Conservation (phyloP, 2,113 vertebrate genomes). For the Grantiella picta region DNA sequence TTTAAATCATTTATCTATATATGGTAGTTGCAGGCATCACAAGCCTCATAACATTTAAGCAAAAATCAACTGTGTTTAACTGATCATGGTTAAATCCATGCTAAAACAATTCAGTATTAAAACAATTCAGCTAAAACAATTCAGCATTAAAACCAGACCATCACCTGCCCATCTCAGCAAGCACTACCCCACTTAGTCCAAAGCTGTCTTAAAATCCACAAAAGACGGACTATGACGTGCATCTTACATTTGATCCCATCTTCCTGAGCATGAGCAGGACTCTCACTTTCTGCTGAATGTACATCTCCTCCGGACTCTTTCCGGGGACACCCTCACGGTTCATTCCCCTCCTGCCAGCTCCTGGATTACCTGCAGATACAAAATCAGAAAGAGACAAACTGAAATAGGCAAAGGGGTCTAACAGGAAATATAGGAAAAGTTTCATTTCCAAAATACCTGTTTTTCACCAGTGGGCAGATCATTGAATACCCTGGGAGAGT, state of each 20-base stretch:
- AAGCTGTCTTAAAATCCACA: not conserved
- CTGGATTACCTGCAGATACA: constrained; percentile 70
- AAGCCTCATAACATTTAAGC: not conserved
- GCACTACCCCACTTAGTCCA: not conserved
- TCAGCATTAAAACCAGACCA: not conserved
- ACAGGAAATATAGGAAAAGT: not conserved
- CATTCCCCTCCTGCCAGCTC: constrained; percentile 93
- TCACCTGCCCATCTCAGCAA: not conserved
- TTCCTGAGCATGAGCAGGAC: constrained; percentile 99
- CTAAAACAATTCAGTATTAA: not conserved
- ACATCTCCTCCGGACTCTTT: constrained; percentile 99
- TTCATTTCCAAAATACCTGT: not conserved
- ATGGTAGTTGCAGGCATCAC: not conserved
- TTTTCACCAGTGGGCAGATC: not conserved
- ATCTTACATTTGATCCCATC: constrained; percentile 98
- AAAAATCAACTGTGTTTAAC: not conserved
- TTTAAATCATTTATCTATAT: not conserved
- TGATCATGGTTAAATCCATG: not conserved
- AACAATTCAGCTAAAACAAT: not conserved
- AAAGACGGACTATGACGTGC: fast-evolving
- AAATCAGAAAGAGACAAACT: not conserved
- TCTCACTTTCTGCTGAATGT: constrained; percentile 98
- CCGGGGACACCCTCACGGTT: constrained; percentile 96
- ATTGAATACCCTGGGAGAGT: not conserved
- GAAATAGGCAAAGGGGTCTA: not conserved